phyloP scores from a whole-genome alignment of 2,888 invertebrate genomes.

The Phragmatobia fuliginosa region DNA sequence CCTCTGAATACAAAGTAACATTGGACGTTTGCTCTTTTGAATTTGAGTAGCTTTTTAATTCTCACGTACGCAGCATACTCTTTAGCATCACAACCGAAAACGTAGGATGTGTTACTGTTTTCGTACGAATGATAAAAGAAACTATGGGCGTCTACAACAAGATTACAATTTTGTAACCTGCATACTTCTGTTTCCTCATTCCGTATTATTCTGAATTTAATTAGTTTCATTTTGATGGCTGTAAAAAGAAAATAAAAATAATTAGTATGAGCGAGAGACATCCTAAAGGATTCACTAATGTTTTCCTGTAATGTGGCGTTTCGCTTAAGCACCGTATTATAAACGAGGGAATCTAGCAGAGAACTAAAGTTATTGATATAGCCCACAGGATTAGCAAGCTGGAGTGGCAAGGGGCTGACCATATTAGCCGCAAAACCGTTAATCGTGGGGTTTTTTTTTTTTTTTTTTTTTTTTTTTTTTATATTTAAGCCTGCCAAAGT shows the following conservation, averaged over 20 bases:
- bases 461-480: too few relatives aligned
- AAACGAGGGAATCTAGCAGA: too few relatives aligned
- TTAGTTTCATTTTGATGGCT: constrained; percentile 1
- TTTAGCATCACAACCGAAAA: constrained; percentile 59
- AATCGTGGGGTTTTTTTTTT: too few relatives aligned
- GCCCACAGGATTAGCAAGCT: too few relatives aligned
- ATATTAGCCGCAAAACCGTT: too few relatives aligned
- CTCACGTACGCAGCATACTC: constrained; percentile 52
- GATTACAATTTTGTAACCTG: constrained; percentile 11
- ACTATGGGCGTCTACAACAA: constrained; percentile 64
- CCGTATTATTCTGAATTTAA: background rate
- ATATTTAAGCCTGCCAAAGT: too few relatives aligned
- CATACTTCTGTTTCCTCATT: background rate
- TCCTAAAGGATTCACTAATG: too few relatives aligned
- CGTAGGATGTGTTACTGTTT: constrained; percentile 32
- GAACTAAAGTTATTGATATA: too few relatives aligned
- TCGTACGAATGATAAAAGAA: constrained; percentile 54
- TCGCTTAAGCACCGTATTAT: too few relatives aligned
- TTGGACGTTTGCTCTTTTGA: constrained; percentile 55
- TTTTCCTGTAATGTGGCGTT: too few relatives aligned
- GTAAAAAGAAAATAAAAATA: background rate
- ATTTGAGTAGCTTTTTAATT: constrained; percentile 46
- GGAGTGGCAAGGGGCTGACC: too few relatives aligned
- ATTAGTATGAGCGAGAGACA: background rate
- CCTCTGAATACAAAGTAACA: constrained; percentile 64